Evolutionary conservation across 2,113 vertebrate genomes (phyloP), one percentile per base, ranked within the genome.

Genomic region (Craseonycteris thonglongyai): DNA sequence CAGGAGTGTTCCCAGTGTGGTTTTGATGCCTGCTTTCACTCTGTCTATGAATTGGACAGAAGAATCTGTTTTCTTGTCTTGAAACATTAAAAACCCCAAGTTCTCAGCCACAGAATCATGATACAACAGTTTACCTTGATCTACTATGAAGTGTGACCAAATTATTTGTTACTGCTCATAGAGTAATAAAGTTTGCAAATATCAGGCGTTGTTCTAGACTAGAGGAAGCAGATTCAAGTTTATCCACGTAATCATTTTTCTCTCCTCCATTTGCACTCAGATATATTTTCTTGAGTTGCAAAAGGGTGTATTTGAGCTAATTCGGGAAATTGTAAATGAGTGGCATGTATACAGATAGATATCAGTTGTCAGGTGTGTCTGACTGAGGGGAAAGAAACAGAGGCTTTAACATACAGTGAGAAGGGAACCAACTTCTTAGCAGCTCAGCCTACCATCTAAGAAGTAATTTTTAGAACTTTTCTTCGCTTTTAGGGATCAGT

Each of bases 331-430:
- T 83, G 61, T 18, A 76, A 59, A 68, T 87, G 69, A 75, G 54
- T 54, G 22, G 45, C 76, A 61, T 0, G 1, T 7, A 63, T 30
- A 15, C 42, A 89, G 83, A 59, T 14, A 89, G 83, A 59, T 14
- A 14, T 79, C 76, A 90, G 11, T 26, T 90, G 59, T 95, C 85
- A 93, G 61, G 35, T 88, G 69, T 35, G 19, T 72, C 58, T 90
- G 65, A 63, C 76, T 28, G 51, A 38, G 40, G 38, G 1, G 15
- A 35, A 81, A 49, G 74, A 15, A 15, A 78, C 22, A 51, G 33
- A 38, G 65, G 13, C 8, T 72, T 22, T 40, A 47, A 56, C 61
- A n/a, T 33, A 19, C 59, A 19, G 47, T 26, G 2, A 14, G 7
- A 24, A 7, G 21, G 11, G 16, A 30, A 56, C 7, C 45, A 45